phyloP scores from a whole-genome alignment of 2,888 invertebrate genomes.

The Lepas anatifera region DNA sequence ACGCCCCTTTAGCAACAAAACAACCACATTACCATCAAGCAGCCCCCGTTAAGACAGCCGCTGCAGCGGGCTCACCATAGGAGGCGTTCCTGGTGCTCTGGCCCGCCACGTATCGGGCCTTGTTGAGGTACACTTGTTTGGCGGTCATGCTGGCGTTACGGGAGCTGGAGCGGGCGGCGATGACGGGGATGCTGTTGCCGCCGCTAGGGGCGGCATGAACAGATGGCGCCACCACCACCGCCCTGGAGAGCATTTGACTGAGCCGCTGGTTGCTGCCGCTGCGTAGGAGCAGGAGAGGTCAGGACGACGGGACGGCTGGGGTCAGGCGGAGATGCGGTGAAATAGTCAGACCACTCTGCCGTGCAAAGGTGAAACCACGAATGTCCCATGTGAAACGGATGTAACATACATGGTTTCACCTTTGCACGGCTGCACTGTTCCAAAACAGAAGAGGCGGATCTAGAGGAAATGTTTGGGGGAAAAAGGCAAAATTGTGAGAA shows the following conservation, averaged over 20 bases:
- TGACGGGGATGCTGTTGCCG: no score
- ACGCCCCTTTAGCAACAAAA: constrained; percentile 17
- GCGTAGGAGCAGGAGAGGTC: not conserved
- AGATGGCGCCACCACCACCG: not conserved
- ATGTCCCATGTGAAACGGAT: no score
- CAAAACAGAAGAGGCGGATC: no score
- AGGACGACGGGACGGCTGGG: not conserved
- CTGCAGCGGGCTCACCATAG: constrained; percentile 23
- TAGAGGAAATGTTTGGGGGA: no score
- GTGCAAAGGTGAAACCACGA: no score
- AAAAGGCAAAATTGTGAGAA: no score
- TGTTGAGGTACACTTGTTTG: constrained; percentile 63
- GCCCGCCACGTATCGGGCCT: constrained; percentile 67
- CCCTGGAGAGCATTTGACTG: not conserved
- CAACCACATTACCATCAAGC: no score
- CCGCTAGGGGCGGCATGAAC: not conserved
- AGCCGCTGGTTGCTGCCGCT: not conserved
- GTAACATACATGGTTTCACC: no score
- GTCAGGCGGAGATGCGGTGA: no score
- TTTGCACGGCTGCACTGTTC: no score
- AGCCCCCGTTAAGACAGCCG: no score
- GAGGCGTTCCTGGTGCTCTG: constrained; percentile 34
- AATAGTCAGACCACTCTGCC: no score
- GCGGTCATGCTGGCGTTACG: constrained; percentile 36
- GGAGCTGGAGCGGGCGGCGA: not conserved